phyloP scores from a whole-genome alignment of 2,888 invertebrate genomes.

The Trypoxylon attenuatum region DNA sequence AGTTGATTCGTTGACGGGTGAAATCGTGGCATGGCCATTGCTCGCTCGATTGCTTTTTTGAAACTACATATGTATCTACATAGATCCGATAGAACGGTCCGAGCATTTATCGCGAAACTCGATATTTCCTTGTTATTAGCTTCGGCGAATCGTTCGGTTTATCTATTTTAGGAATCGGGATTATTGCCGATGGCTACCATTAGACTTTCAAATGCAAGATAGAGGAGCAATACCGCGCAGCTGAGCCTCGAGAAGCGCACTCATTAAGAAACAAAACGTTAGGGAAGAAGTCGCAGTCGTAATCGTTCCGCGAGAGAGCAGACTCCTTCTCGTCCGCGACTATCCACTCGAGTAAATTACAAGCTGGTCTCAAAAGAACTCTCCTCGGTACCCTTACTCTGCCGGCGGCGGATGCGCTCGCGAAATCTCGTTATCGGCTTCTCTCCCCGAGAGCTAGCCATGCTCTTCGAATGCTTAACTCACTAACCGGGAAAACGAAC shows the following conservation, averaged over 20 bases:
- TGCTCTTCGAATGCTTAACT: background rate
- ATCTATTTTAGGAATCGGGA: too few species aligned
- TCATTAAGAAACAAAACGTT: conserved; percentile 1
- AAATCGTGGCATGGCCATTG: conserved; percentile 49
- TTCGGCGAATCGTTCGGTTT: too few species aligned
- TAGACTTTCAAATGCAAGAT: background rate
- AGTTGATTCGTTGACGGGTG: conserved; percentile 64
- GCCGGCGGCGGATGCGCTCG: conserved; percentile 9
- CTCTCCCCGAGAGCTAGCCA: background rate
- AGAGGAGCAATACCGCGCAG: background rate
- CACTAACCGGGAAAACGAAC: background rate
- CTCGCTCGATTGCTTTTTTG: conserved; percentile 4
- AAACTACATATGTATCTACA: conserved; percentile 6
- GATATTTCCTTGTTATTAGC: too few species aligned
- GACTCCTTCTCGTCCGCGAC: background rate
- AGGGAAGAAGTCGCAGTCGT: conserved; percentile 1
- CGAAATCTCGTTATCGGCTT: conserved; percentile 42
- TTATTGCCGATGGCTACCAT: background rate
- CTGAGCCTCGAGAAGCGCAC: background rate
- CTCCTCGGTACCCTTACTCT: background rate
- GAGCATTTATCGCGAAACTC: too few species aligned
- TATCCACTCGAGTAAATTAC: conserved; percentile 28
- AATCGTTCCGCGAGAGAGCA: background rate
- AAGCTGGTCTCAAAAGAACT: conserved; percentile 10
- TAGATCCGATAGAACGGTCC: too few species aligned